Percentiles rank a stretch among this genome's conserved stretches.
These are phyloP conservation scores for Unio delphinus DNA, from an alignment of 2,888 invertebrate genomes.

Conservation along the genomic window DNA sequence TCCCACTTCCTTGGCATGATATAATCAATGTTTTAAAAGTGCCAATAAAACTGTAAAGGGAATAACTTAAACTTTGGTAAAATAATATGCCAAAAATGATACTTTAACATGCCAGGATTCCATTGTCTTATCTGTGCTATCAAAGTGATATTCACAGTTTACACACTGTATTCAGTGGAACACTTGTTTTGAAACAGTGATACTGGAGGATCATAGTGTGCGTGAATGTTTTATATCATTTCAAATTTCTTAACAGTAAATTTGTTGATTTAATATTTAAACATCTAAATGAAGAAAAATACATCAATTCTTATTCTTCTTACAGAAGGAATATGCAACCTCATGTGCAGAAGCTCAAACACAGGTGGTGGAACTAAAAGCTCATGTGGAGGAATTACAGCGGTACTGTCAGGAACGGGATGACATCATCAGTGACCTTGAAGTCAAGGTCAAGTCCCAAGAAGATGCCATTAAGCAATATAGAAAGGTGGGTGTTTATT, in stretches of 20 bases:
- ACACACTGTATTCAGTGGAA: too few relatives aligned
- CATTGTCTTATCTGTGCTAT: too few relatives aligned
- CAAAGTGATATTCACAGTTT: too few relatives aligned
- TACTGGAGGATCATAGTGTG: not conserved
- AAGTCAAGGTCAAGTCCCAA: slow-evolving; percentile 43
- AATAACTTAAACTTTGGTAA: too few relatives aligned
- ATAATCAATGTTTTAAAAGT: too few relatives aligned
- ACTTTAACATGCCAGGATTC: too few relatives aligned
- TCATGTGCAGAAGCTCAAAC: slow-evolving; percentile 52
- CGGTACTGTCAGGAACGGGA: slow-evolving; percentile 47
- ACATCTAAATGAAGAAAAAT: not conserved
- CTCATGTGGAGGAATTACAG: slow-evolving; percentile 56
- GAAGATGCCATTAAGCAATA: slow-evolving; percentile 45
- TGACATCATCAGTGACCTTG: slow-evolving; percentile 40
- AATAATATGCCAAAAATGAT: too few relatives aligned
- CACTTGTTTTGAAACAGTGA: not conserved
- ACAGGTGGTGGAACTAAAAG: slow-evolving; percentile 45
- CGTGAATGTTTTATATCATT: not conserved
- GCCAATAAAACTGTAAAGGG: too few relatives aligned
- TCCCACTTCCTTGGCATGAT: too few relatives aligned
- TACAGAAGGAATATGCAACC: slow-evolving; percentile 54
- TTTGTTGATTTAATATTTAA: not conserved
- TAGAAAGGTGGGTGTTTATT: slow-evolving; percentile 40
- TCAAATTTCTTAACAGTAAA: too few relatives aligned
- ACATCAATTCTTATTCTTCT: not conserved